Base-by-base conservation (phyloP, 30 jellyfish, hydroid and myxozoan species). In the Aurelia aurita complex sp. Pacific region DNA sequence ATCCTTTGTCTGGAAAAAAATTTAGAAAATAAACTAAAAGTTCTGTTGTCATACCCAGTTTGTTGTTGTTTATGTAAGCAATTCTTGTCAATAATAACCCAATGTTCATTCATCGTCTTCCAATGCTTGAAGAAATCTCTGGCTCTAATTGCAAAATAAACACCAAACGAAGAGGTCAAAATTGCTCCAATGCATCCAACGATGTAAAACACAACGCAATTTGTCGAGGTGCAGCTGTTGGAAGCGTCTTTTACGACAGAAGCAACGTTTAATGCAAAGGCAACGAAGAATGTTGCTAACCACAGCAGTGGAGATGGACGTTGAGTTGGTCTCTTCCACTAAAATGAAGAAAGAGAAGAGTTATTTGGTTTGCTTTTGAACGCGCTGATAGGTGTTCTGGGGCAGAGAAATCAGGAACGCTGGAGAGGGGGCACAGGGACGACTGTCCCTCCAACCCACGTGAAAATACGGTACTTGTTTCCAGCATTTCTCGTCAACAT, bases 161-260 rank as follows among this genome's bases (percentile, higher is more conserved):
- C 64, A 18, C 69, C 36, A 63, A 89, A 82, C 15, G 76, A 52
- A 16, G 97, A 67, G 16, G 94, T 91, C 54, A 89, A 38, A 23
- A 89, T 52, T 7, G 89, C 97, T 15, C 97, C 94, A 29, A 89
- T 46, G 81, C 93, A 73, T 54, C 97, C 97, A 67, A 89, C 91
- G 65, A 81, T 90, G 43, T 89, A 89, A 77, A 89, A 89, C 19
- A 89, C 90, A 51, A 89, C 55, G 69, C 97, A 89, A 18, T 89
- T 93, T 18, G 94, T 89, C 29, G 97, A 81, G 9, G 85, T 71
- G 81, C 97, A 89, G 17, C 51, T 10, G 65, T 72, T 76, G 0
- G 97, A 89, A 3, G 97, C 97, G 46, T 89, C 97, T 52, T 89
- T 81, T 3, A 85, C 94, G 5, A 89, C 97, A 16, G 97, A 89